Evolutionary conservation across 2,113 vertebrate species (phyloP).

Genomic region (Cheilinus undulatus): DNA sequence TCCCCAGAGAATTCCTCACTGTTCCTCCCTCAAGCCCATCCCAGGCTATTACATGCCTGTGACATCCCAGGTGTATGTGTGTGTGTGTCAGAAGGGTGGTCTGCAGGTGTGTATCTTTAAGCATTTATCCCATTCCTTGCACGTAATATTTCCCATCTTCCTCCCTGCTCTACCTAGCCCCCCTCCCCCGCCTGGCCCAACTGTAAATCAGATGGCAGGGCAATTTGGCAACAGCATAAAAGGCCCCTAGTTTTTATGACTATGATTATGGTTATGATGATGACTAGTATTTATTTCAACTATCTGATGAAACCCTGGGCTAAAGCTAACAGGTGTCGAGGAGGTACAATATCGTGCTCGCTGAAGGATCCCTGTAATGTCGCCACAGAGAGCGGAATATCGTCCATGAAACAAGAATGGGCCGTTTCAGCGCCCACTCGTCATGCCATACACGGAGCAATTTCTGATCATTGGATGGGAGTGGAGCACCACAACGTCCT

Average conservation of each 20-base stretch:
- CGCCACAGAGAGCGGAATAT: constrained; percentile 64
- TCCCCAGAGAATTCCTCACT: constrained; percentile 71
- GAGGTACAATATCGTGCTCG: constrained; percentile 79
- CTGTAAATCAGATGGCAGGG: constrained; percentile 80
- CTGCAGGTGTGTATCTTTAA: constrained; percentile 71
- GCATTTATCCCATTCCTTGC: constrained; percentile 55
- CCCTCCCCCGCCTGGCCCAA: constrained; percentile 47
- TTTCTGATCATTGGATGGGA: constrained; percentile 81
- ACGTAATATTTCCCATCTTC: constrained; percentile 52
- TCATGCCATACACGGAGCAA: constrained; percentile 64
- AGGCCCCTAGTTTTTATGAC: constrained; percentile 78
- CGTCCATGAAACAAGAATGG: constrained; percentile 71
- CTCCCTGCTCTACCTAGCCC: constrained; percentile 47
- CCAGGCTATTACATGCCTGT: constrained; percentile 56
- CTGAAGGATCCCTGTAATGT: constrained; percentile 83
- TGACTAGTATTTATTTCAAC: constrained; percentile 83
- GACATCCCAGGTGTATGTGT: constrained; percentile 71
- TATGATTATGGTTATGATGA: constrained; percentile 84
- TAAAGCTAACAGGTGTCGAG: constrained; percentile 83
- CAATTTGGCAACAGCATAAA: constrained; percentile 81
- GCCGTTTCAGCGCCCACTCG: constrained; percentile 69
- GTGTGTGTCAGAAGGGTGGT: constrained; percentile 54
- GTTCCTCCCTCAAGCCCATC: constrained; percentile 51
- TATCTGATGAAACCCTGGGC: constrained; percentile 80
- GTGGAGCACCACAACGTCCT: constrained; percentile 71